These are phyloP conservation scores for Cosmorhoe ocellata DNA, from an alignment of 2,888 invertebrate species.

Conservation along the genomic window DNA sequence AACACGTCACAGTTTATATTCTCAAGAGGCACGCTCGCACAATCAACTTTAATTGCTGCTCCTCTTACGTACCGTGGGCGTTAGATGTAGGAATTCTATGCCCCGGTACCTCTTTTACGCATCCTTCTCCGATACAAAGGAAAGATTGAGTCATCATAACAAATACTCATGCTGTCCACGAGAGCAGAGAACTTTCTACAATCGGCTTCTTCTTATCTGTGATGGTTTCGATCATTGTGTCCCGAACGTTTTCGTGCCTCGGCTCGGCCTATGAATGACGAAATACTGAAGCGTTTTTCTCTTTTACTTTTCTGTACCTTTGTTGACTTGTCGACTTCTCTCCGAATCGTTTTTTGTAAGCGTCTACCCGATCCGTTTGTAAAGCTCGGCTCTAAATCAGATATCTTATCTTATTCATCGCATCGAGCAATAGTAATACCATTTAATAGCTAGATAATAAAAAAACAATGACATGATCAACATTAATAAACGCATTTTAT, in stretches of 20 bases:
- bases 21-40: slow-evolving; percentile 56
- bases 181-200: slow-evolving; percentile 70
- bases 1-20: slow-evolving; percentile 74
- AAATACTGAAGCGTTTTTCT: slow-evolving; percentile 67
- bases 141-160: slow-evolving; percentile 82
- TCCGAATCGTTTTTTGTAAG: slow-evolving; percentile 71
- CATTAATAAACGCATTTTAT: slow-evolving; percentile 36
- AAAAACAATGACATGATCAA: slow-evolving; percentile 46
- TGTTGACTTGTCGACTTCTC: slow-evolving; percentile 75
- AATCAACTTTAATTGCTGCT: slow-evolving; percentile 77
- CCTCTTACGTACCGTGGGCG: slow-evolving; percentile 63
- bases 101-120: slow-evolving; percentile 44
- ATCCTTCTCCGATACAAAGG: slow-evolving; percentile 66
- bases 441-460: slow-evolving; percentile 46
- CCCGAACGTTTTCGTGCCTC: slow-evolving; percentile 69
- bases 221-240: slow-evolving; percentile 75
- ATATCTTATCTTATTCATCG: slow-evolving; percentile 74
- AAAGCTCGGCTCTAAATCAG: slow-evolving; percentile 66
- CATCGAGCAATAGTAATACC: slow-evolving; percentile 49
- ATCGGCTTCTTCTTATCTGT: slow-evolving; percentile 75
- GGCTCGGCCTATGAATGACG: slow-evolving; percentile 67
- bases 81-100: slow-evolving; percentile 48
- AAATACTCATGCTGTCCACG: slow-evolving; percentile 69
- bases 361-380: slow-evolving; percentile 63
- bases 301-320: slow-evolving; percentile 70